Base-by-base conservation (phyloP, 2,113 vertebrate genomes). In the Dendropsophus ebraccatus region DNA sequence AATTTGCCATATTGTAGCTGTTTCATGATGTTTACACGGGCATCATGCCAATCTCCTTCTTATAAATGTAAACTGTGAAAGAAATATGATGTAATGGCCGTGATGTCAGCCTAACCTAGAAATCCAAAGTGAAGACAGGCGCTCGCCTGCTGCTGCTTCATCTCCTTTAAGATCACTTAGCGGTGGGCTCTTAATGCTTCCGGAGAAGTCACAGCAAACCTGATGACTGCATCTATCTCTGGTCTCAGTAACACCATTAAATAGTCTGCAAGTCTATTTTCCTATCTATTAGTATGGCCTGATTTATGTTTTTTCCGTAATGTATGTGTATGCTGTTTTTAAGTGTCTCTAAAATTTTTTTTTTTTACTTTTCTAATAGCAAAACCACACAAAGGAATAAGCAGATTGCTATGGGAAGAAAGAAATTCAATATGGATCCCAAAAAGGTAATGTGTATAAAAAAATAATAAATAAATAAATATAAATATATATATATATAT, bases 381-480 rank as follows among this genome's bases (percentile, higher is more conserved):
- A 99, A 99, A 96, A 96, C 97, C 0, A 94, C 96, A 25, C 97
- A 99, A 92, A 96, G 97, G 90, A 99, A 98, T 90, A 99, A 99
- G 88, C 98, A 99, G 89, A 96, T 99, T 81, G 97, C 97, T 30
- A 98, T 99, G 95, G 98, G 98, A 82, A 96, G 97, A 90, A 99
- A 99, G 92, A 99, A 99, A 88, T 99, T 99, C 93, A 99, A 99
- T 91, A 99, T 99, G 98, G 98, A 99, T 87, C 98, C 97, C 81
- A 99, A 99, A 90, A 99, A 99, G 96, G 97, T 99, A 90, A 47
- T n/a, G n/a, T n/a, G n/a, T n/a, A n/a, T n/a, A n/a, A n/a, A n/a
- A n/a, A n/a, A n/a, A n/a, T n/a, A n/a, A n/a, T n/a, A n/a, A n/a
- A n/a, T n/a, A n/a, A n/a, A n/a, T n/a, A n/a, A n/a, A n/a, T n/a